Base-by-base conservation (phyloP, 2,888 invertebrate genomes). In the Prosopocoilus inquinatus region DNA sequence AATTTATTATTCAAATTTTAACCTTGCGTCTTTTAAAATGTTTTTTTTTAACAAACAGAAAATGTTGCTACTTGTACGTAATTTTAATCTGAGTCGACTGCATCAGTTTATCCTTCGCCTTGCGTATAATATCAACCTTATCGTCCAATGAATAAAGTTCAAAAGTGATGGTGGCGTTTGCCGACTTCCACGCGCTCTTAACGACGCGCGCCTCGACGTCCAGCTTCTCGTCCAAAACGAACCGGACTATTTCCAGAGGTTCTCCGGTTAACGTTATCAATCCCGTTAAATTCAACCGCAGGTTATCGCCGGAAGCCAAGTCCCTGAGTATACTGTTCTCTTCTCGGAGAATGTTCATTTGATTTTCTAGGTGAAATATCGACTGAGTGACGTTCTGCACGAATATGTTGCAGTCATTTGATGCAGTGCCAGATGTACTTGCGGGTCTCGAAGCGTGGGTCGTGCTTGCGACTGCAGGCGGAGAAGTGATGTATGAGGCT, bases 141-240 rank as follows among this genome's bases (percentile, higher is more conserved):
- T 73, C 68, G 12, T 61, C 59, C 3, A 71, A 47, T 16, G 54
- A 67, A 12, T 48, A 50, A 36, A 70, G 57, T 58, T 67, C 64
- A 55, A 73, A 72, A 4, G 62, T 67, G 50, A 73, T 65, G 35
- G 62, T 65, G 50, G 58, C 67, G 2, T 67, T 61, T 4, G 13
- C 11, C 50, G 65, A 66, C 52, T 65, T 61, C 2, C 36, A 49
- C 3, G 69, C 71, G 13, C 63, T 61, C 1, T 61, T 54, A 3
- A 69, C 59, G 36, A 50, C 54, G 3, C 12, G 20, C 20, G 69
- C 60, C n/a, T 54, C 53, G 34, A 69, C 28, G 11, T 60, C 58
- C 43, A 72, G 59, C 55, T 70, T 72, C 59, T 67, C 67, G 33
- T 53, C 53, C 13, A 72, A 44, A 15, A 72, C 58, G 39, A 65